These are phyloP conservation scores for Enteromius thamalakanensis DNA, from an alignment of 2,797 vertebrate species.

Conservation along the genomic window DNA sequence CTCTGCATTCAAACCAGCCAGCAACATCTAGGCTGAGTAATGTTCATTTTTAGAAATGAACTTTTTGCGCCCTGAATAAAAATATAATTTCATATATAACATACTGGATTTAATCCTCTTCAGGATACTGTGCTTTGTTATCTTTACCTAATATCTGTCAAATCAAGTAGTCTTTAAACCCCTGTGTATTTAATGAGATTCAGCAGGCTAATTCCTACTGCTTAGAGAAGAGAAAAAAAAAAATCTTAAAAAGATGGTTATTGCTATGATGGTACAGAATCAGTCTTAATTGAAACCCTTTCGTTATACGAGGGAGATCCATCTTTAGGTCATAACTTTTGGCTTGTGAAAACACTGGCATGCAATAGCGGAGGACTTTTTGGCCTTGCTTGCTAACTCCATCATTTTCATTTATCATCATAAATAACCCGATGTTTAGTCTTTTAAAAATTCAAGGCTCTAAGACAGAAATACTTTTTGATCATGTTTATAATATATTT, in stretches of 20 bases:
- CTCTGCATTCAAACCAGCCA: background rate
- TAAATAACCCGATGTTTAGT: background rate
- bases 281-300: conserved; percentile 62
- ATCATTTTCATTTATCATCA: conserved; percentile 31
- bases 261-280: conserved; percentile 14
- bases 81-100: background rate
- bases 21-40: background rate
- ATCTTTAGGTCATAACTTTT: conserved; percentile 75
- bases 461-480: background rate
- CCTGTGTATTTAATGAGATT: conserved; percentile 44
- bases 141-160: conserved; percentile 45
- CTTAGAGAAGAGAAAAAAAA: too few relatives aligned
- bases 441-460: background rate
- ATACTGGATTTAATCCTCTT: conserved; percentile 29
- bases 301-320: conserved; percentile 59
- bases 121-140: conserved; percentile 35
- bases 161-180: conserved; percentile 26
- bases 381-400: conserved; percentile 48
- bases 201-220: conserved; percentile 23
- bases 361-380: conserved; percentile 67
- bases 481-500: background rate
- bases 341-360: conserved; percentile 73
- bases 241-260: background rate
- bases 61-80: background rate
- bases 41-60: too few relatives aligned